Conservation (phyloP, 2,888 invertebrate species). For the Oligia fasciuncula region DNA sequence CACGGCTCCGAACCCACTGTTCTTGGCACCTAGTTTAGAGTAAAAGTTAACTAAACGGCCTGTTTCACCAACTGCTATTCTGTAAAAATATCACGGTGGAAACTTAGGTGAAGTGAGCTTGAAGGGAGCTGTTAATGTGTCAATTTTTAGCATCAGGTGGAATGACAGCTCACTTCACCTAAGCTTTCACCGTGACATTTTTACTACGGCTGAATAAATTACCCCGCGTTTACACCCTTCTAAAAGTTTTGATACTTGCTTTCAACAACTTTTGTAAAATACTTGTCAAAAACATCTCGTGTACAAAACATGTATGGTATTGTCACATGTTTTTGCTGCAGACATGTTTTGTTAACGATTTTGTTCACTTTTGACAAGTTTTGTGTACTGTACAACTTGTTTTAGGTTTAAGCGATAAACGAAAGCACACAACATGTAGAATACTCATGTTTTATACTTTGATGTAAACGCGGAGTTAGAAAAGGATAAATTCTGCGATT, state of each 20-base stretch:
- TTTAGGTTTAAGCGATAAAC: neutral
- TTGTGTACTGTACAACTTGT: neutral
- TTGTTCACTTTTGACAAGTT: neutral
- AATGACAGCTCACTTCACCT: neutral
- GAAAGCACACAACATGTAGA: too few species aligned
- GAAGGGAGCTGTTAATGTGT: neutral
- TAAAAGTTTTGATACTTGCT: neutral
- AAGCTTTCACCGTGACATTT: neutral
- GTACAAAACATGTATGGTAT: neutral
- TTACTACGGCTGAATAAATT: neutral
- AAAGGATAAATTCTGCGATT: neutral
- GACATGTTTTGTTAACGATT: neutral
- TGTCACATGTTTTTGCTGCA: neutral
- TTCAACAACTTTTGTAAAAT: neutral
- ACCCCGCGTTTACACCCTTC: neutral
- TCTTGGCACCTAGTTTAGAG: slow-evolving; percentile 82
- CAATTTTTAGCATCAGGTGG: neutral
- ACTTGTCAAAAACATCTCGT: neutral
- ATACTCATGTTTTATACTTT: neutral
- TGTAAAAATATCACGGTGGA: neutral
- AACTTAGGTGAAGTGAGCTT: neutral
- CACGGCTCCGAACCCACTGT: slow-evolving; percentile 79
- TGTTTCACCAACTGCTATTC: neutral
- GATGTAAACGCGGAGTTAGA: neutral
- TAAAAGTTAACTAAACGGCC: slow-evolving; percentile 52